A percentile compares a stretch with the other conserved stretches of the same genome.
These are phyloP conservation scores for Panagrolaimus sp. DNA, from an alignment of 1,140 invertebrate genomes.

Conservation along the genomic window DNA sequence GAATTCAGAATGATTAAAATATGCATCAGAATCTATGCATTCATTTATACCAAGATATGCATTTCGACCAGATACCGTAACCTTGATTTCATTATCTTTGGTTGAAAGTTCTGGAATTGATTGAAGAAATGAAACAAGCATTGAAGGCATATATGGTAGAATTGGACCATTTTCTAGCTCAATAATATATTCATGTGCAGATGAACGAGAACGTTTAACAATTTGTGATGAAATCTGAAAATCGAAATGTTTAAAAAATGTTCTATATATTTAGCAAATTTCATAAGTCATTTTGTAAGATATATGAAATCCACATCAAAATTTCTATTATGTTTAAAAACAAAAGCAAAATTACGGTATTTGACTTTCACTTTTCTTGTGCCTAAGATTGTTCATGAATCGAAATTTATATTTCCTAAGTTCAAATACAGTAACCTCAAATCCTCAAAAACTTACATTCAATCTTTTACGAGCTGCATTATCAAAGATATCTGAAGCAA, in stretches of 20 bases:
- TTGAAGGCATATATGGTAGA: background rate
- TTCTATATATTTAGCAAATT: background rate
- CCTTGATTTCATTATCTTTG: constrained; percentile 3
- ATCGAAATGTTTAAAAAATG: no score
- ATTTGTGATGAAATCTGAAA: background rate
- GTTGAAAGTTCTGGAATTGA: background rate
- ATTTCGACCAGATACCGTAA: background rate
- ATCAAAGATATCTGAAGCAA: background rate
- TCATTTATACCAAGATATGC: constrained; percentile 3
- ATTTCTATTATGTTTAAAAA: no score
- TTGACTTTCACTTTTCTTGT: no score
- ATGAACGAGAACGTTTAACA: background rate
- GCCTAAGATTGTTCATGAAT: no score
- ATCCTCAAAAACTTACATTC: constrained; percentile 9
- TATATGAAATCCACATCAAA: no score
- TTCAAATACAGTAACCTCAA: no score
- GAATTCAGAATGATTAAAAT: constrained; percentile 2
- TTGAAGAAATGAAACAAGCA: background rate
- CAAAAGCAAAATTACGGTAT: no score
- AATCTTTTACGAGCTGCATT: background rate
- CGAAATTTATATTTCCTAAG: no score
- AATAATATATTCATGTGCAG: constrained; percentile 1
- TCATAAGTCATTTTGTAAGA: no score
- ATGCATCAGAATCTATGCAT: constrained; percentile 1
- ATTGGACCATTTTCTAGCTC: background rate